phyloP scores from a whole-genome alignment of 2,113 vertebrate species.

The Anthoscopus minutus region DNA sequence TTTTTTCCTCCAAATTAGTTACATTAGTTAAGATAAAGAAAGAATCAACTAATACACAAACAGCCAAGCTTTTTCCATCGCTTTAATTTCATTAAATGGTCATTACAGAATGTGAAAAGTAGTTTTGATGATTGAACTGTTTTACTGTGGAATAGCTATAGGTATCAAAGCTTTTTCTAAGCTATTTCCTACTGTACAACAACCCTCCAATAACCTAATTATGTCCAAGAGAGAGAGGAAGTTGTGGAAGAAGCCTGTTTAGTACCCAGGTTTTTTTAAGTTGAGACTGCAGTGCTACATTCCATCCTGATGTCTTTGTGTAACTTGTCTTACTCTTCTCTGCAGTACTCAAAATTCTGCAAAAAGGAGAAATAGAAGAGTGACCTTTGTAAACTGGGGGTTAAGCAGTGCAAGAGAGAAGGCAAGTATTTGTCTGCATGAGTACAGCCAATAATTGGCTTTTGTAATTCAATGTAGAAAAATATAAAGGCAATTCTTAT shows the following conservation, averaged over 20 bases:
- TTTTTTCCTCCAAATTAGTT: neutral
- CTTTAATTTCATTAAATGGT: neutral
- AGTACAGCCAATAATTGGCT: neutral
- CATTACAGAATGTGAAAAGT: neutral
- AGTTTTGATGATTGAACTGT: neutral
- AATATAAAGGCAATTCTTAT: neutral
- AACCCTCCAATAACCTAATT: neutral
- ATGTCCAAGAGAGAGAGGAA: neutral
- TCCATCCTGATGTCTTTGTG: neutral
- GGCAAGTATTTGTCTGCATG: neutral
- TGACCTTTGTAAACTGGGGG: neutral
- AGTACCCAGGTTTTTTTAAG: fast-evolving
- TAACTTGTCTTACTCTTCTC: neutral
- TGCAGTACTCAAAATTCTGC: neutral
- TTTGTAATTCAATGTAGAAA: neutral
- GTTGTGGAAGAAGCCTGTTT: neutral
- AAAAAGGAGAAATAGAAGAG: neutral
- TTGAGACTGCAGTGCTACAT: no score
- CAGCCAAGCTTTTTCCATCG: neutral
- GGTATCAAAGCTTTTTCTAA: neutral
- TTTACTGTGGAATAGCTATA: neutral
- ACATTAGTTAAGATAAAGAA: neutral
- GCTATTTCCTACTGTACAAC: neutral
- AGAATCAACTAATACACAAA: neutral
- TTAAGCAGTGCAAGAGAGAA: neutral